Percentiles rank a stretch among this genome's conserved stretches.
These are phyloP conservation scores for Cuniculus paca DNA, from an alignment of 2,797 vertebrate species.

Conservation along the genomic window DNA sequence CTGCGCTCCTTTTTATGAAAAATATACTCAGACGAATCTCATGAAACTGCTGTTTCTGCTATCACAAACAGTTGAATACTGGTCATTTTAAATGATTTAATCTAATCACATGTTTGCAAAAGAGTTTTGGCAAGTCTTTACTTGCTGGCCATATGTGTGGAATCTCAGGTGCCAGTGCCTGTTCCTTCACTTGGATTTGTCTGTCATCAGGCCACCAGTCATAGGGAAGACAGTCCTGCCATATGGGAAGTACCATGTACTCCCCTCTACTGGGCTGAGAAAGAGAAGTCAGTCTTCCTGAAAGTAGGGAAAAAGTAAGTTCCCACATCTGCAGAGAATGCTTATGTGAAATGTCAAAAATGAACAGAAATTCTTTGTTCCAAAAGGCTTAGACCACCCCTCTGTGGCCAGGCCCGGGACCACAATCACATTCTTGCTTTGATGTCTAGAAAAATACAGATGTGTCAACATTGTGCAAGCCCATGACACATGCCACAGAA, in stretches of 20 bases:
- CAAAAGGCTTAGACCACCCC: not conserved
- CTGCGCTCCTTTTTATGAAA: not conserved
- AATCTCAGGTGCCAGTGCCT: rapidly evolving
- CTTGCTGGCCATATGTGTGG: not conserved
- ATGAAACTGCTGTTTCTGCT: not conserved
- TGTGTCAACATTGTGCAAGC: constrained; percentile 16
- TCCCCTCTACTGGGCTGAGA: not conserved
- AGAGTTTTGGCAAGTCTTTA: no score
- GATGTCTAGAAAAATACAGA: constrained; percentile 23
- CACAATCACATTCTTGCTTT: constrained; percentile 36
- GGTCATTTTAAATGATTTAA: not conserved
- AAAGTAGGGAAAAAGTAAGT: not conserved
- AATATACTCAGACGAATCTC: not conserved
- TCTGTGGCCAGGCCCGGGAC: constrained; percentile 21
- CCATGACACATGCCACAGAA: not conserved
- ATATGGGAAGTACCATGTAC: not conserved
- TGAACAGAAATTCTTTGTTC: not conserved
- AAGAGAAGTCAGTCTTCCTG: not conserved
- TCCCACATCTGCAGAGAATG: constrained; percentile 32
- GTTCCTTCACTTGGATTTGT: no score
- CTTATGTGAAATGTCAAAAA: not conserved
- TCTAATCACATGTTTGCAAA: not conserved
- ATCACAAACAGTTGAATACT: not conserved
- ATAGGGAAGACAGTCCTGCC: no score
- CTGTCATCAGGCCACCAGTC: not conserved